Base-by-base conservation (phyloP, 2,113 vertebrate genomes). In the Amphiprion percula region DNA sequence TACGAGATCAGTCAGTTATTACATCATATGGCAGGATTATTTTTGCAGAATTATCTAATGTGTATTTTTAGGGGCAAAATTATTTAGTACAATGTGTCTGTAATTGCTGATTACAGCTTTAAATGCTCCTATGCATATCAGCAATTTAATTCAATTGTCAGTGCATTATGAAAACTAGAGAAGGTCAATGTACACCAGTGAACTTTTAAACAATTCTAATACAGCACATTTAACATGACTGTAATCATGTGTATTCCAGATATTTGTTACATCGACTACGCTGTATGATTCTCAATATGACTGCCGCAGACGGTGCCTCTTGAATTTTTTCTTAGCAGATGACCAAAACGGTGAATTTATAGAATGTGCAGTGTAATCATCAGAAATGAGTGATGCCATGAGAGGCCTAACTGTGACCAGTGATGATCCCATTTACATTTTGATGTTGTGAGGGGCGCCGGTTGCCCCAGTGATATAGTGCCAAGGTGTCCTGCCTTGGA, bases 381-480 rank as follows among this genome's bases (percentile, higher is more conserved):
- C 26, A 39, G 50, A 62, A 28, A 63, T 10, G 44, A 83, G 46
- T 50, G 30, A 72, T 53, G 30, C 60, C 60, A 72, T 2, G 30
- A 66, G 68, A 30, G 70, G 58, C 49, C 52, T 23, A 60, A 37
- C 77, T 63, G 46, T 72, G 81, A 85, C 81, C 3, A 54, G 44
- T 41, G 65, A 88, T 80, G 75, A 77, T 71, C 56, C 60, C 77
- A 74, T 82, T 83, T 76, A 66, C 66, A 72, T 68, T 58, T 64
- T 14, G 7, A 77, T 80, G 88, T 70, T 66, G 71, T 3, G 23
- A 9, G 67, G 77, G 60, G 50, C 5, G 19, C 49, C 8, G 39
- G 84, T 82, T 88, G 77, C 86, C 59, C 67, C 56, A 12, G 88
- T 85, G 87, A 90, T 21, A 68, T 37, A 88, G 79, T 78, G 65